Conservation (phyloP, 2,113 vertebrate genomes). For the Rana temporaria region DNA sequence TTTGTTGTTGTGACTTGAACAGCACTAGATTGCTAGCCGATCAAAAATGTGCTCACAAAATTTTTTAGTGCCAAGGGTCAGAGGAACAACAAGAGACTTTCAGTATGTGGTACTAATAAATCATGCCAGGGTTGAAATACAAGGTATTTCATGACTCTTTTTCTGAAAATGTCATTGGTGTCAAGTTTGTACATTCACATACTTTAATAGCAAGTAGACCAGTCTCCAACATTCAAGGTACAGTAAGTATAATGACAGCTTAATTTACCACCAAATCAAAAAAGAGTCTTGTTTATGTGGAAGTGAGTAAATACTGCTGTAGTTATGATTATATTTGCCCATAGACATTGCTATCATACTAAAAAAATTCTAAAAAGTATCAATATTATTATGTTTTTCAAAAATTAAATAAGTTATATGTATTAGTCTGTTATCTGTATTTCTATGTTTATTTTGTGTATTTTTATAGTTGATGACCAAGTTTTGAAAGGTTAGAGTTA, state of each 20-base stretch:
- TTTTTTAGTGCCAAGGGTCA: slow-evolving; percentile 5
- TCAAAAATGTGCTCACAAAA: slow-evolving; percentile 60
- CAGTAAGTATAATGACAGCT: slow-evolving; percentile 64
- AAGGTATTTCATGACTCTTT: slow-evolving; percentile 72
- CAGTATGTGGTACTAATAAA: slow-evolving; percentile 69
- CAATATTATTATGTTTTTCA: too few relatives aligned
- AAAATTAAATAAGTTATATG: too few relatives aligned
- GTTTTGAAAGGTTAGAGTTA: too few relatives aligned
- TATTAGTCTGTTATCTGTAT: too few relatives aligned
- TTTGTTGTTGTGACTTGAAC: slow-evolving; percentile 63
- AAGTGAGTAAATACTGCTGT: too few relatives aligned
- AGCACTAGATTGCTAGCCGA: slow-evolving; percentile 63
- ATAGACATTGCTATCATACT: too few relatives aligned
- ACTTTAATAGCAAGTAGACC: slow-evolving; percentile 73
- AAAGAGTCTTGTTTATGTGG: background rate
- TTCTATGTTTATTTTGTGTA: too few relatives aligned
- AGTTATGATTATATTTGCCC: too few relatives aligned
- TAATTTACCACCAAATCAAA: slow-evolving; percentile 7
- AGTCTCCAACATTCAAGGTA: slow-evolving; percentile 71
- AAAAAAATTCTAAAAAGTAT: too few relatives aligned
- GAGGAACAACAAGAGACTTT: slow-evolving; percentile 29
- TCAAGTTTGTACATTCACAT: slow-evolving; percentile 74
- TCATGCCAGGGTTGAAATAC: slow-evolving; percentile 74
- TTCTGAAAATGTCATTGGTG: slow-evolving; percentile 79
- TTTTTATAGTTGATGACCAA: too few relatives aligned